phyloP scores from a whole-genome alignment of 2,797 vertebrate genomes.

The Gadopsis bispinosus region DNA sequence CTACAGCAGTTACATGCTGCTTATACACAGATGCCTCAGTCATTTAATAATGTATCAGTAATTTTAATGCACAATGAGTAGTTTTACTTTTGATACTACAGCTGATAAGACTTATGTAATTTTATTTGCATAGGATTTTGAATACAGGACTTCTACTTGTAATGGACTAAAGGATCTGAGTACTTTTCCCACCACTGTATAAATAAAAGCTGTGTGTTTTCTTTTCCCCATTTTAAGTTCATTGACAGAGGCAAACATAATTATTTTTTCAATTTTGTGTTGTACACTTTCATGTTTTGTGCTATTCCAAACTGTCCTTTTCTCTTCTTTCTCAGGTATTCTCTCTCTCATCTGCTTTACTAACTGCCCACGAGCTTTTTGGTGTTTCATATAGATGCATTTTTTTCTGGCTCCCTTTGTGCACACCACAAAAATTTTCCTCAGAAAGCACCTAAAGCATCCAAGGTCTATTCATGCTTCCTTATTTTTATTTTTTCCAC shows the following conservation, averaged over 20 bases:
- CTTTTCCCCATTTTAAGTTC: conserved; percentile 3
- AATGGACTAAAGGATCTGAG: not conserved
- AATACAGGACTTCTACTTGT: not conserved
- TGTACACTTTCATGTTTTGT: conserved; percentile 86
- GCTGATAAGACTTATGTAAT: not conserved
- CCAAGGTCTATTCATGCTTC: conserved; percentile 76
- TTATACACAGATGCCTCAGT: not conserved
- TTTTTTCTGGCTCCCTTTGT: conserved; percentile 86
- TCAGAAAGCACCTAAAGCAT: conserved; percentile 67
- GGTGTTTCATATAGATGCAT: conserved; percentile 87
- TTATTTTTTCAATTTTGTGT: conserved; percentile 71
- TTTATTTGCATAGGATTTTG: not conserved
- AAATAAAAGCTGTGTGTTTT: conserved; percentile 26
- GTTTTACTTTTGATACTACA: not conserved
- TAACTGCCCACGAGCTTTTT: conserved; percentile 91
- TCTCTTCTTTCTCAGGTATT: conserved; percentile 96
- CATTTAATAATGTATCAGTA: not conserved
- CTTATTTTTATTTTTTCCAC: conserved; percentile 37
- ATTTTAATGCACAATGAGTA: not conserved
- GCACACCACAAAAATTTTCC: conserved; percentile 83
- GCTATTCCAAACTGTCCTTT: conserved; percentile 90
- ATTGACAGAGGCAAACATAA: conserved; percentile 31
- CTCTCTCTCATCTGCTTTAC: conserved; percentile 97
- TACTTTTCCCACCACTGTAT: conserved; percentile 36
- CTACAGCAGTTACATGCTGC: not conserved